Evolutionary conservation across 2,797 vertebrate species (phyloP).

Genomic region (Pristis pectinata): DNA sequence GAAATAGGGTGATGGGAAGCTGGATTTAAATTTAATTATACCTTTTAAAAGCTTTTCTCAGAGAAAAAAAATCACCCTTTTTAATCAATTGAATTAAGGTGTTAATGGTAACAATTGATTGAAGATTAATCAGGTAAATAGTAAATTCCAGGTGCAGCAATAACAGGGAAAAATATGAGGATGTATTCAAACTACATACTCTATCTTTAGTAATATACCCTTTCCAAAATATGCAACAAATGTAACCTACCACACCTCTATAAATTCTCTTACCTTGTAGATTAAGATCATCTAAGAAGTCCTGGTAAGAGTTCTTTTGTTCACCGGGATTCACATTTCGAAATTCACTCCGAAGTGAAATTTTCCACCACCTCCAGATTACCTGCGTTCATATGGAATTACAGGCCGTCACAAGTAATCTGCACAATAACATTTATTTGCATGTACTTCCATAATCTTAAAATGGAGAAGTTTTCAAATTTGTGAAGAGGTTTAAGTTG

Average conservation of each 20-base stretch:
- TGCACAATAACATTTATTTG: neutral
- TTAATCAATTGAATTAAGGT: neutral
- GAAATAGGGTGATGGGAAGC: neutral
- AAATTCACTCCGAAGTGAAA: conserved; percentile 52
- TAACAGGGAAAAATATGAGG: too few species aligned
- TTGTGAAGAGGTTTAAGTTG: neutral
- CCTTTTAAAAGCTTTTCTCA: neutral
- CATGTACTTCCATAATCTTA: neutral
- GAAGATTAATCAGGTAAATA: neutral
- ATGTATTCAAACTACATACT: too few species aligned
- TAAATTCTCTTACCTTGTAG: conserved; percentile 49
- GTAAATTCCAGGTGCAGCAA: neutral
- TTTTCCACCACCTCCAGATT: conserved; percentile 57
- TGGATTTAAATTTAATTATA: neutral
- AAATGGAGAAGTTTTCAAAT: neutral
- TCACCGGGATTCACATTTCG: conserved; percentile 50
- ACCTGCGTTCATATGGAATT: conserved; percentile 45
- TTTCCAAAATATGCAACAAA: neutral
- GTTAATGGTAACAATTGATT: neutral
- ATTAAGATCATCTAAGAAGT: conserved; percentile 52
- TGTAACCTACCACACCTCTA: neutral
- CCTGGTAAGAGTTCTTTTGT: conserved; percentile 48
- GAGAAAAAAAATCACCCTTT: neutral
- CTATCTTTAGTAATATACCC: neutral
- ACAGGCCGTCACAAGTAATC: neutral